These are phyloP conservation scores for Laticauda colubrina DNA, from an alignment of 2,113 vertebrate species.

Conservation along the genomic window DNA sequence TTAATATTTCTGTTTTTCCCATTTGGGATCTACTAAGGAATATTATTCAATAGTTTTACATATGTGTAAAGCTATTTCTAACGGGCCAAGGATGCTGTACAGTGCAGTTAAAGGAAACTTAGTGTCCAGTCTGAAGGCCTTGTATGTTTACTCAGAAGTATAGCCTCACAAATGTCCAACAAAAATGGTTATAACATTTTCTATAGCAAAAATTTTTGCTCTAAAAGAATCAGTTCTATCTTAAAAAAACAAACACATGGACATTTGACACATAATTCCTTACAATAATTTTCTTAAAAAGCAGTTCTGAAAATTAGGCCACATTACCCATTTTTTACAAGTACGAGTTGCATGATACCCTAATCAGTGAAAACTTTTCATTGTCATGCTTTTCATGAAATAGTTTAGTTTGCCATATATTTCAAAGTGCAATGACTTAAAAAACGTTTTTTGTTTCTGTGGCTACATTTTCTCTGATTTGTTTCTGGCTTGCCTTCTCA, in stretches of 20 bases:
- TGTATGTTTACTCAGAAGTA: not conserved
- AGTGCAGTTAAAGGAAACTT: not conserved
- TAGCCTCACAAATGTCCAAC: not conserved
- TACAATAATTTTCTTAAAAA: not conserved
- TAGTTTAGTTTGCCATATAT: not conserved
- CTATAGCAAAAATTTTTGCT: not conserved
- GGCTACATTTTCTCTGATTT: slow-evolving; percentile 32
- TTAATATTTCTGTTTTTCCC: not conserved
- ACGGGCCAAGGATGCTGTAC: not conserved
- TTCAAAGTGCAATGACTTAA: slow-evolving; percentile 11
- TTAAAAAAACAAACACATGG: not conserved
- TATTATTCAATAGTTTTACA: not conserved
- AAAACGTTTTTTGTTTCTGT: slow-evolving; percentile 35
- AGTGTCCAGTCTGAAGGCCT: not conserved
- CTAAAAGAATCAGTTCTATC: not conserved
- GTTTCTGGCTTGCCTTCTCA: slow-evolving; percentile 26
- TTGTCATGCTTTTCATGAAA: slow-evolving; percentile 36
- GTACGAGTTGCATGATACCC: not conserved
- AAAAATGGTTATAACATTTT: not conserved
- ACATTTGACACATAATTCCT: not conserved
- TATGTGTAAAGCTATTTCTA: not conserved
- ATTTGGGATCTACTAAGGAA: not conserved
- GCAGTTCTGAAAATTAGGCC: not conserved
- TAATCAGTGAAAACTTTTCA: not conserved
- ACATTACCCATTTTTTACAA: not conserved